These are phyloP conservation scores for Thamnophis sirtalis DNA, from an alignment of 2,113 vertebrate genomes.

Conservation along the genomic window DNA sequence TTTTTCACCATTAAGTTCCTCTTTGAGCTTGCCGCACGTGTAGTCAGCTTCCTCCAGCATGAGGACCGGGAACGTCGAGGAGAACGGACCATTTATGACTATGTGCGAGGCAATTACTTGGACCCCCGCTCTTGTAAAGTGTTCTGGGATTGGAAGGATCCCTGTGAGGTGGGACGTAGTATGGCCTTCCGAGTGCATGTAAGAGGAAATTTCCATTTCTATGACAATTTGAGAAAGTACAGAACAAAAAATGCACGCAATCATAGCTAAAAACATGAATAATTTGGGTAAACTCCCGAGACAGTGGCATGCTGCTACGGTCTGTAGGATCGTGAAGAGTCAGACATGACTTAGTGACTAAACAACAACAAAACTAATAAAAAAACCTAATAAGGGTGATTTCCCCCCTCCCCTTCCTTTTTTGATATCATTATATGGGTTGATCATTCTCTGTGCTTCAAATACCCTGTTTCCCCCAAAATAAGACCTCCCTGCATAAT, in stretches of 20 bases:
- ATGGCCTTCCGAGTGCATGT: conserved; percentile 98
- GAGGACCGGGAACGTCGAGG: conserved; percentile 91
- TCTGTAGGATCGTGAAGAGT: background rate
- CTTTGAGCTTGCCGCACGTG: conserved; percentile 93
- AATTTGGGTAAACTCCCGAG: background rate
- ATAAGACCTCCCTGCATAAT: too few relatives aligned
- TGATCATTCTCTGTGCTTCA: conserved; percentile 7
- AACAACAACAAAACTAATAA: background rate
- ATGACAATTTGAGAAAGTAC: conserved; percentile 15
- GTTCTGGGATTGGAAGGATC: conserved; percentile 98
- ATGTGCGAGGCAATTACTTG: conserved; percentile 96
- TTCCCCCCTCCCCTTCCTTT: background rate
- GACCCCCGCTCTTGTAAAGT: conserved; percentile 97
- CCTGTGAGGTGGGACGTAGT: conserved; percentile 96
- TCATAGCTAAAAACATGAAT: background rate
- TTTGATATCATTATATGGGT: background rate
- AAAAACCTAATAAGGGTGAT: background rate
- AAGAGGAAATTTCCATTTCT: conserved; percentile 73
- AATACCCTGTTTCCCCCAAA: too few relatives aligned
- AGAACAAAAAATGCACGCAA: background rate
- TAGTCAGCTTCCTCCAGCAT: conserved; percentile 98
- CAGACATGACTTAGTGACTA: background rate
- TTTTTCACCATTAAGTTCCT: conserved; percentile 99
- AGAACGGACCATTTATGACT: conserved; percentile 97
- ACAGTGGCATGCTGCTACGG: background rate